These are phyloP conservation scores for Anableps anableps DNA, from an alignment of 2,797 vertebrate genomes.

Conservation along the genomic window DNA sequence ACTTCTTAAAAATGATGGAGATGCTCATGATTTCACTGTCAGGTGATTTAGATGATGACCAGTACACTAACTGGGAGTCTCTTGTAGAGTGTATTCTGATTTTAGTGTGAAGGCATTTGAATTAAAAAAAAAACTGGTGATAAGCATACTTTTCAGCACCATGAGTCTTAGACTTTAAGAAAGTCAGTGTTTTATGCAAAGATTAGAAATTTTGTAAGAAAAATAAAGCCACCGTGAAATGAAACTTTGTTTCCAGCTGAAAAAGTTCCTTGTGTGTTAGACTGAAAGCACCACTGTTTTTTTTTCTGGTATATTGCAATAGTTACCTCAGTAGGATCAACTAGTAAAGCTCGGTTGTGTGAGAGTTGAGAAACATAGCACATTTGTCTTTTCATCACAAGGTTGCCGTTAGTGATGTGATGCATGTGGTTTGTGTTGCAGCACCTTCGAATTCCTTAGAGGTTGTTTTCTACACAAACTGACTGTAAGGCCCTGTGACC, in stretches of 20 bases:
- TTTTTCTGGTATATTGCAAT: conserved; percentile 68
- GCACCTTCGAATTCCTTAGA: conserved; percentile 69
- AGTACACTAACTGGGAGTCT: conserved; percentile 47
- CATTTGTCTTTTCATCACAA: conserved; percentile 70
- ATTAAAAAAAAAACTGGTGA: conserved; percentile 72
- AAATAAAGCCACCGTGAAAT: conserved; percentile 77
- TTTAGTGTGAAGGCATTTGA: conserved; percentile 84
- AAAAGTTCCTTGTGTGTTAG: conserved; percentile 76
- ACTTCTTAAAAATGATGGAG: conserved; percentile 74
- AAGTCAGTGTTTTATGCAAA: conserved; percentile 89
- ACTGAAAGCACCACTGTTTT: conserved; percentile 91
- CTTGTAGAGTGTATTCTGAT: conserved; percentile 71
- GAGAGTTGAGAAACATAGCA: conserved; percentile 70
- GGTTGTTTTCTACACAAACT: conserved; percentile 84
- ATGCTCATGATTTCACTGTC: conserved; percentile 77
- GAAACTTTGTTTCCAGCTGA: conserved; percentile 88
- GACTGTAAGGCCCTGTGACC: conserved; percentile 98
- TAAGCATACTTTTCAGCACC: conserved; percentile 92
- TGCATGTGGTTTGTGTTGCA: conserved; percentile 66
- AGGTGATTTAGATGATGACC: conserved; percentile 61
- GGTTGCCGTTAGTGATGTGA: conserved; percentile 59
- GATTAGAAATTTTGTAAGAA: conserved; percentile 70
- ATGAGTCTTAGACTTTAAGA: conserved; percentile 85
- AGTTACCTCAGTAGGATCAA: conserved; percentile 78
- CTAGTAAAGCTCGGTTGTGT: conserved; percentile 77